phyloP scores from a whole-genome alignment of 1,140 invertebrate genomes.

The Drosophila azteca region DNA sequence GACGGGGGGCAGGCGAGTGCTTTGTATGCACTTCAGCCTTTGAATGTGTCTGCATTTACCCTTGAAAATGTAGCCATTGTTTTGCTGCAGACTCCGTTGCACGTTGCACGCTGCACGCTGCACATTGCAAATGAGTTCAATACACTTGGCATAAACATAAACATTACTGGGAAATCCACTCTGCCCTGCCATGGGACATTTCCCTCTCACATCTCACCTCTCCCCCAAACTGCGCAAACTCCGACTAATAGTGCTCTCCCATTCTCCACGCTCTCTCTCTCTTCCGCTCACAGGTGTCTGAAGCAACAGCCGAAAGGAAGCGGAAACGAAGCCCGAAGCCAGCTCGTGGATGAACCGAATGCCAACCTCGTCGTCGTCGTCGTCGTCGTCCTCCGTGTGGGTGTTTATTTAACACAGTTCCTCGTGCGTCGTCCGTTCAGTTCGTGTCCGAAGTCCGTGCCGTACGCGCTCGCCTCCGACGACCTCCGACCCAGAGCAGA shows the following conservation, averaged over 20 bases:
- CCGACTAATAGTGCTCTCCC: constrained; percentile 22
- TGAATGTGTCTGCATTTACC: constrained; percentile 81
- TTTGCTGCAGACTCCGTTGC: constrained; percentile 62
- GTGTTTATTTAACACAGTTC: constrained; percentile 82
- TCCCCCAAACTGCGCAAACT: constrained; percentile 43
- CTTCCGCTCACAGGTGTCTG: constrained; percentile 37
- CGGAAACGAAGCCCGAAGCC: constrained; percentile 1
- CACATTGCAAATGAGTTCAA: constrained; percentile 76
- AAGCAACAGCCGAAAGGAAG: constrained; percentile 4
- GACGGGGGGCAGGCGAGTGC: constrained; percentile 5
- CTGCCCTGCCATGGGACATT: constrained; percentile 45
- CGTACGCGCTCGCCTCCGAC: neutral
- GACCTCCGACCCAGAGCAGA: too few relatives aligned
- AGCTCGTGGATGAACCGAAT: constrained; percentile 10
- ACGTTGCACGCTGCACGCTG: constrained; percentile 58
- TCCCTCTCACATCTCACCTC: neutral
- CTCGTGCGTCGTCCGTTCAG: constrained; percentile 60
- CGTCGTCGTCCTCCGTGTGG: constrained; percentile 1
- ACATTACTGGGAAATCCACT: constrained; percentile 75
- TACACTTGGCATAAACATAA: constrained; percentile 79
- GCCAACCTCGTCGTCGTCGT: neutral
- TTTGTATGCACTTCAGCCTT: constrained; percentile 67
- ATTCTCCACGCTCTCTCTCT: constrained; percentile 33
- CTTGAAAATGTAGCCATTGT: constrained; percentile 66
- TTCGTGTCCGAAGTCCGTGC: constrained; percentile 61